Evolutionary conservation across 2,888 invertebrate species (phyloP), one percentile per base, ranked within the genome.

Genomic region (Cerastis rubricosa): DNA sequence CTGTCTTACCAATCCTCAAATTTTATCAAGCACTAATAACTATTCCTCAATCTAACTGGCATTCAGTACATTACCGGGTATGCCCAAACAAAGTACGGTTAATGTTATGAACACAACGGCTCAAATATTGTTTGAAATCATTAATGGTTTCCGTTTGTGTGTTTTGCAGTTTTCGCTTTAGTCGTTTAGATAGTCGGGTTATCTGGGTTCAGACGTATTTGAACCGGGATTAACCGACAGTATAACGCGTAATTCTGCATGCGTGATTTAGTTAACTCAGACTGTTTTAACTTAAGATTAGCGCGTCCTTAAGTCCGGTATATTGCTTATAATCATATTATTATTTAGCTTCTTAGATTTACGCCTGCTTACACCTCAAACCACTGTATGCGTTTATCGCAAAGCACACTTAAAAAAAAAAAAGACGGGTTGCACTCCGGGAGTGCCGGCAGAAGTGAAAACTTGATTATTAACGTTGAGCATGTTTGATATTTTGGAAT

Each of bases 71-170:
- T 78, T 59, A 71, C 65, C 68, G 64, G 29, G 54, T 67, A 29
- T 67, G 47, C 61, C 64, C 71, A 83, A 85, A 85, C 84, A 86
- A 78, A 74, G 74, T 74, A 77, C 78, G 65, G 74, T 69, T 80
- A 82, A 84, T 87, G 84, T 86, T 81, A 86, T 79, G 82, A 69
- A 84, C 78, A 87, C 83, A 82, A 74, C 80, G 83, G 75, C 81
- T 86, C 87, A 88, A 88, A 90, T 88, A 89, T 90, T 90, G 88
- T 90, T 87, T 83, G 83, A 85, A 85, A 74, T 83, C 87, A 74
- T 86, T 83, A 86, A 85, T 83, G 78, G 87, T 89, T 90, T 90
- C 90, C 89, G 89, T 85, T 81, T 73, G 77, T 81, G 79, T 67
- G 71, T 82, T 85, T 86, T 76, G 80, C 80, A 76, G 79, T 82